Evolutionary conservation across 2,888 invertebrate genomes (phyloP), one percentile per base, ranked within the genome.

Genomic region (Drosophila robusta): DNA sequence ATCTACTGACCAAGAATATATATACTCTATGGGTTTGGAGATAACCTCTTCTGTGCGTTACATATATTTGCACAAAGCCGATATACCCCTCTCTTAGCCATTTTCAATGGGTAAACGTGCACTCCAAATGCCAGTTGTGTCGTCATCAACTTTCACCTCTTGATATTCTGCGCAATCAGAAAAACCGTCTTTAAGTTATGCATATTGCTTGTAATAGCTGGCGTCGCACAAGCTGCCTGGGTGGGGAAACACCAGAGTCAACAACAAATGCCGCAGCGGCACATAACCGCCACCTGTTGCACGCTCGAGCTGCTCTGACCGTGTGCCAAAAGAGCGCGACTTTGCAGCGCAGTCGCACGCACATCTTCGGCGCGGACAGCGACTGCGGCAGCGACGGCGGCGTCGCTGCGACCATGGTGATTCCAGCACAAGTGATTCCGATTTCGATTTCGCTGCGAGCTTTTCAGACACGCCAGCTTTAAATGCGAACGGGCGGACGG

Each of bases 101-200:
- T 34, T 18, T 8, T 47, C 34, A 54, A 18, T 22, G 22, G 3
- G 39, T 16, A 16, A 41, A 42, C 44, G 34, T 44, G 38, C 36
- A 36, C 34, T 57, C 29, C 12, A 57, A 55, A 56, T 70, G 42
- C 18, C 51, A 60, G 32, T 52, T 34, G 61, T 68, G 51, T 42
- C 54, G 46, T 70, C 62, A 71, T n/a, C 58, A 77, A 78, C 89
- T 90, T 89, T 89, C 89, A 77, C 89, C 86, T 78, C 68, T 77
- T 78, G 70, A 64, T 79, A 80, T 80, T 80, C 76, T 83, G 72
- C 75, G 82, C 87, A 74, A 71, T 81, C 87, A 60, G 63, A 67
- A 67, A 75, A 49, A 50, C 51, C 49, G 55, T 45, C 61, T 64
- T 54, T 57, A 75, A 79, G 58, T 75, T 76, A 77, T 67, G 65